Conservation (phyloP, 2,797 vertebrate species). For the Capromys pilorides region DNA sequence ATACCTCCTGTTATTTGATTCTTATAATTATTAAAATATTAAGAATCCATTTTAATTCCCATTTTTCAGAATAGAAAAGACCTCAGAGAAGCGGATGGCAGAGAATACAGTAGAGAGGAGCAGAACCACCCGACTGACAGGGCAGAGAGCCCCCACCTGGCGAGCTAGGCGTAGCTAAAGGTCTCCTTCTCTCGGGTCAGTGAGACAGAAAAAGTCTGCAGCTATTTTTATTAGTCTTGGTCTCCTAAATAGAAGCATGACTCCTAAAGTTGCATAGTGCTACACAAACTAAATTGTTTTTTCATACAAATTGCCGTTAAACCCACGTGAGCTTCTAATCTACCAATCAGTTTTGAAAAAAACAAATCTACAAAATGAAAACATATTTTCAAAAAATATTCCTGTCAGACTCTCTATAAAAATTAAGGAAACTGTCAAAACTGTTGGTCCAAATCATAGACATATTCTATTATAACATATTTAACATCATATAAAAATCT, state of each 20-base stretch:
- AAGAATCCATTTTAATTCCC: conserved; percentile 9
- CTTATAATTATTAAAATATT: background rate
- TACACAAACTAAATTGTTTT: conserved; percentile 2
- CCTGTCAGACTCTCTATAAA: background rate
- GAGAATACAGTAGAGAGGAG: background rate
- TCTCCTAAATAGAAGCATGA: background rate
- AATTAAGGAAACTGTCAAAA: background rate
- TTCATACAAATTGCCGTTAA: background rate
- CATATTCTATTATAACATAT: conserved; percentile 18
- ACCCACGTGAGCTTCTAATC: background rate
- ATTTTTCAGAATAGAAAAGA: conserved; percentile 51
- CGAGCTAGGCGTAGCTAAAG: background rate
- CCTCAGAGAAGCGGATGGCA: background rate
- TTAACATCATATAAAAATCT: conserved; percentile 17
- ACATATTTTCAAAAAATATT: conserved; percentile 18
- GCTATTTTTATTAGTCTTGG: background rate
- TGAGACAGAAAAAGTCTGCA: background rate
- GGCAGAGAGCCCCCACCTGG: background rate
- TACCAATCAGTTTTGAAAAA: background rate
- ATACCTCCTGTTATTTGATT: conserved; percentile 38
- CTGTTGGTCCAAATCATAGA: background rate
- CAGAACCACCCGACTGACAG: background rate
- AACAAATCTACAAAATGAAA: background rate
- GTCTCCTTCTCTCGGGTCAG: background rate
- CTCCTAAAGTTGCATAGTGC: background rate